Conservation (phyloP, 1,140 invertebrate species). For the Saccostrea glomerata region DNA sequence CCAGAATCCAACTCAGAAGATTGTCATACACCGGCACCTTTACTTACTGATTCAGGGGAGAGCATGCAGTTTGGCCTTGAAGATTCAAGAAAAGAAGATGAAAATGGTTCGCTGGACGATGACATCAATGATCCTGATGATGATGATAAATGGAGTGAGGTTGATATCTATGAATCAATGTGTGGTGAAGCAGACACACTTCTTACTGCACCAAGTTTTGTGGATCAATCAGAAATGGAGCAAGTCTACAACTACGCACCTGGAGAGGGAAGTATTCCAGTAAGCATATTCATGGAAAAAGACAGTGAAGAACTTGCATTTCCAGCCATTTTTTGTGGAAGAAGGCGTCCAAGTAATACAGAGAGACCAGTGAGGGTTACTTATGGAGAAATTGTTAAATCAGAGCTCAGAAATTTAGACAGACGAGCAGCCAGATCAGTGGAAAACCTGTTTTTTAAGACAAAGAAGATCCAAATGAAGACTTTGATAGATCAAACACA, state of each 20-base stretch:
- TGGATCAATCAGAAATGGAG: constrained; percentile 56
- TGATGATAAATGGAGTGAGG: constrained; percentile 56
- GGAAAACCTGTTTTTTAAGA: constrained; percentile 62
- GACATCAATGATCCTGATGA: not conserved
- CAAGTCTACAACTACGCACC: constrained; percentile 57
- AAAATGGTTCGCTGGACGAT: not conserved
- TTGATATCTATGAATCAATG: constrained; percentile 49
- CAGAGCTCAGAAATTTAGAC: constrained; percentile 54
- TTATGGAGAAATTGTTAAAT: constrained; percentile 57
- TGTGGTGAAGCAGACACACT: constrained; percentile 55
- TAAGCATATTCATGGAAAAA: constrained; percentile 54
- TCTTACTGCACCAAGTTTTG: constrained; percentile 53
- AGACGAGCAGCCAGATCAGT: constrained; percentile 50
- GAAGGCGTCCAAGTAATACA: constrained; percentile 47
- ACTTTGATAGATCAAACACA: constrained; percentile 49
- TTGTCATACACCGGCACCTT: not conserved
- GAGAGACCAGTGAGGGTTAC: constrained; percentile 49
- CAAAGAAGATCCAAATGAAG: constrained; percentile 63
- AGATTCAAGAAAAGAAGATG: not conserved
- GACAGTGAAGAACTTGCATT: constrained; percentile 57
- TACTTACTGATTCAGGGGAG: not conserved
- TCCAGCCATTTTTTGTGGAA: constrained; percentile 58
- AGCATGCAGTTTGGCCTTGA: not conserved
- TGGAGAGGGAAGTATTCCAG: constrained; percentile 51
- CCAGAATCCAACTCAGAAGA: not conserved